Percentiles rank a stretch among this genome's conserved stretches.
Evolutionary conservation across 2,888 invertebrate species (phyloP).

Genomic region (Crematogaster levior): DNA sequence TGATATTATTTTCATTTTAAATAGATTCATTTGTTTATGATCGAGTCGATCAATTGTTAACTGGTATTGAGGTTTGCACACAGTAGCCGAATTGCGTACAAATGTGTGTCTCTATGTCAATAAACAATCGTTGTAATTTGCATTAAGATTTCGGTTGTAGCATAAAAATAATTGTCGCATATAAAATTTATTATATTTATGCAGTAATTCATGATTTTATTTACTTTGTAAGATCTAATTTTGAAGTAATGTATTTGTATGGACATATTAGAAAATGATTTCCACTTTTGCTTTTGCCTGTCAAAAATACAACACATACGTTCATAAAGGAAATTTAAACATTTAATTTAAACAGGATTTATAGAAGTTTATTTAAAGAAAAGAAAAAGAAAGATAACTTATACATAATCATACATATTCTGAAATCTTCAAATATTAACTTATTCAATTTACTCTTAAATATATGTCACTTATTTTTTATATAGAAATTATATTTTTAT

Average conservation of each 20-base stretch:
- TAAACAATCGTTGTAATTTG: neutral
- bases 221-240: neutral
- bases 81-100: neutral
- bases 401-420: too few relatives aligned
- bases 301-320: neutral
- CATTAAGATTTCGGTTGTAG: neutral
- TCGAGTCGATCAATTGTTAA: neutral
- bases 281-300: neutral
- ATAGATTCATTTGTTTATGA: slow-evolving; percentile 25
- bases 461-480: too few relatives aligned
- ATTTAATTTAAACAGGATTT: too few relatives aligned
- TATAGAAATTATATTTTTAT: too few relatives aligned
- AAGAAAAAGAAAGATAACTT: neutral
- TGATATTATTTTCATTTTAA: too few relatives aligned
- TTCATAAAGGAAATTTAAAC: neutral
- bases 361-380: neutral
- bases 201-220: neutral
- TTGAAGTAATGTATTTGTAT: neutral
- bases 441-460: neutral
- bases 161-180: neutral
- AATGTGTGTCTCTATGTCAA: slow-evolving; percentile 9
- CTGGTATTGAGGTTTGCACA: slow-evolving; percentile 3
- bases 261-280: neutral
- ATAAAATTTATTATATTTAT: slow-evolving; percentile 25
- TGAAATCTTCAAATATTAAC: too few relatives aligned